These are phyloP conservation scores for Chlorodrepanis virens DNA, from an alignment of 2,113 vertebrate genomes.

Conservation along the genomic window DNA sequence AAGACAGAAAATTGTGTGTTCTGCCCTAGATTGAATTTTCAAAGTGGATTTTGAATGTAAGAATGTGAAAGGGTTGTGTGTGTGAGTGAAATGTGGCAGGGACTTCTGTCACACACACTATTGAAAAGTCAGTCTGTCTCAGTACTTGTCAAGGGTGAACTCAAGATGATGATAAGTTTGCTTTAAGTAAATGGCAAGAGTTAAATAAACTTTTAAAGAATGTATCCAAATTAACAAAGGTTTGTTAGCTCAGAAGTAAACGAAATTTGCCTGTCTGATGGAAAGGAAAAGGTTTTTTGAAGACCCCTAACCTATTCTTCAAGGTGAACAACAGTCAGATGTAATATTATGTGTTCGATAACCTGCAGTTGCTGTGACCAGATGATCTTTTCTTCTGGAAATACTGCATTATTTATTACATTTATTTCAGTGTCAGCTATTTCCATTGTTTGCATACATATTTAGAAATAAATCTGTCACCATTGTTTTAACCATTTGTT, in stretches of 20 bases:
- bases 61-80: background rate
- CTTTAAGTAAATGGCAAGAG: background rate
- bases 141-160: background rate
- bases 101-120: background rate
- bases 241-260: background rate
- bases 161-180: background rate
- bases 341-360: background rate
- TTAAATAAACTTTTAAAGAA: background rate
- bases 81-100: background rate
- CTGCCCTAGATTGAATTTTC: background rate
- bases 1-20: background rate
- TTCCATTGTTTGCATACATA: background rate
- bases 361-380: background rate
- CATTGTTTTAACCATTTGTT: background rate
- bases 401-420: background rate
- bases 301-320: background rate
- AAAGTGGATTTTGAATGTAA: background rate
- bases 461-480: background rate
- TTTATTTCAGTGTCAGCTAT: background rate
- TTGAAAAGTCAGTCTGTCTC: background rate
- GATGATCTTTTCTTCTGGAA: background rate
- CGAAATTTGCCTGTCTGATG: background rate
- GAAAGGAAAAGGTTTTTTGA: background rate
- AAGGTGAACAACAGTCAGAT: background rate
- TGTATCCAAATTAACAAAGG: background rate